Conservation (phyloP, 2,113 vertebrate species). For the Gallinago media region DNA sequence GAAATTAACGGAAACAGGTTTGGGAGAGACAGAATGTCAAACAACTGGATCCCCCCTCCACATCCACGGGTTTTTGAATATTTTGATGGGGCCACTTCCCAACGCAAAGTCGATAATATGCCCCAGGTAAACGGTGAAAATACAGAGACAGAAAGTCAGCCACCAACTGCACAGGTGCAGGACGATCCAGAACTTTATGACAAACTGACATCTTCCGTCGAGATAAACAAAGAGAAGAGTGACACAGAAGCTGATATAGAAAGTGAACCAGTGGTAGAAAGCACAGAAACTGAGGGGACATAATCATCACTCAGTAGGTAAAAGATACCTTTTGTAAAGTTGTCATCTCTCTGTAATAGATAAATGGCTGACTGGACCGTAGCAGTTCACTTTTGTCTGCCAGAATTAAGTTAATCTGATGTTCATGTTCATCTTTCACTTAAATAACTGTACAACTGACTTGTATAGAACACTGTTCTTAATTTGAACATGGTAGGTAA, state of each 20-base stretch:
- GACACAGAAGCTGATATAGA: constrained; percentile 93
- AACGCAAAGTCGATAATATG: constrained; percentile 80
- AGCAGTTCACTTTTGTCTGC: constrained; percentile 90
- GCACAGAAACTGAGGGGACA: constrained; percentile 99
- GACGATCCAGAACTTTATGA: constrained; percentile 83
- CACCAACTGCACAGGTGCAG: constrained; percentile 77
- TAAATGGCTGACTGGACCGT: constrained; percentile 95
- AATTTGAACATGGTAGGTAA: constrained; percentile 93
- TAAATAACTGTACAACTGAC: constrained; percentile 93
- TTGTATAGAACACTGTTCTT: constrained; percentile 91
- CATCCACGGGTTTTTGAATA: constrained; percentile 83
- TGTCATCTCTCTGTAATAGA: constrained; percentile 99
- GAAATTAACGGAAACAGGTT: constrained; percentile 93
- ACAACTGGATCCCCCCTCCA: constrained; percentile 85
- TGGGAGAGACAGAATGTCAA: constrained; percentile 88
- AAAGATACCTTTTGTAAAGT: constrained; percentile 99
- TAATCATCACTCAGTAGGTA: constrained; percentile 99
- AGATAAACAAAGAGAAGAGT: constrained; percentile 91
- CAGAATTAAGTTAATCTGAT: constrained; percentile 89
- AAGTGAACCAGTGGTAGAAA: constrained; percentile 98
- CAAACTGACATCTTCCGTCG: constrained; percentile 82
- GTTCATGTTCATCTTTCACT: constrained; percentile 93
- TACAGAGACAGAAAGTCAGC: constrained; percentile 83
- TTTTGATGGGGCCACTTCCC: constrained; percentile 81
- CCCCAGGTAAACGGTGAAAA: constrained; percentile 88